Percentiles rank a stretch among this genome's conserved stretches.
Conservation (phyloP, 2,113 vertebrate species). For the Pica pica region DNA sequence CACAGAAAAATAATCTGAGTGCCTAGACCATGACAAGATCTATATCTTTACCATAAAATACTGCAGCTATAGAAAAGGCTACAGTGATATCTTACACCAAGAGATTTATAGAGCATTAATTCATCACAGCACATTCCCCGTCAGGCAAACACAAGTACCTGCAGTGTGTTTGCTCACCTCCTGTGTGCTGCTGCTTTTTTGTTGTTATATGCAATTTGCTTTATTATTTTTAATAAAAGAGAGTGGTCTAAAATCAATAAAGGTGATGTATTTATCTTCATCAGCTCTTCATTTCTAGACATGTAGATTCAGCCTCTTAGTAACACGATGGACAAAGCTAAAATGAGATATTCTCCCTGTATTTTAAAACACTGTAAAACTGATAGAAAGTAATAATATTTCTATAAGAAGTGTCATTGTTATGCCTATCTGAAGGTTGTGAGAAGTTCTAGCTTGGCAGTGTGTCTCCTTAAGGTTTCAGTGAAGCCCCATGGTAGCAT, state of each 20-base stretch:
- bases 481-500: background rate
- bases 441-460: background rate
- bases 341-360: background rate
- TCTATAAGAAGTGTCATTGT: background rate
- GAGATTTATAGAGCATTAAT: background rate
- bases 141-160: background rate
- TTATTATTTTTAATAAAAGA: conserved; percentile 19
- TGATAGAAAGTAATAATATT: background rate
- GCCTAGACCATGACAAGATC: background rate
- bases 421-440: background rate
- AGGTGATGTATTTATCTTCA: background rate
- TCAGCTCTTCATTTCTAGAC: background rate
- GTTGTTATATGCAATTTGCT: background rate
- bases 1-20: background rate
- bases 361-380: background rate
- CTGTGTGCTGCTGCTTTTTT: background rate
- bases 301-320: background rate
- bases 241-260: background rate
- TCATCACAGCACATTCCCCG: background rate
- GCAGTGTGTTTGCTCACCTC: background rate
- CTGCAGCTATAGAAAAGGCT: background rate
- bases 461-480: background rate
- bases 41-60: background rate
- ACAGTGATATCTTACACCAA: background rate
- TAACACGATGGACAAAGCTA: background rate